phyloP scores from a whole-genome alignment of 2,797 vertebrate genomes.

The Todus mexicanus region DNA sequence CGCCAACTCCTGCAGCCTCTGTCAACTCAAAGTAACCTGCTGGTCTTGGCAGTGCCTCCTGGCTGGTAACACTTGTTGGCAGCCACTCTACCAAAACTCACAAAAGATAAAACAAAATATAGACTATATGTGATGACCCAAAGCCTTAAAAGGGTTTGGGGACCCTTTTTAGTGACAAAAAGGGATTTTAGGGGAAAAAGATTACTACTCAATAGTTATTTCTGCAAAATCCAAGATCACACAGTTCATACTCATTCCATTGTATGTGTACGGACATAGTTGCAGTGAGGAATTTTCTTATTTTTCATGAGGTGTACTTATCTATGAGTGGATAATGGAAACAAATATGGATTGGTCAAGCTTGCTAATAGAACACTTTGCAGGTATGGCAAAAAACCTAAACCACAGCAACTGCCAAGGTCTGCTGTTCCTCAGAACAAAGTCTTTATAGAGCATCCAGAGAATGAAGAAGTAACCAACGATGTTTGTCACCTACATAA shows the following conservation, averaged over 20 bases:
- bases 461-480: neutral
- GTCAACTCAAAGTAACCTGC: neutral
- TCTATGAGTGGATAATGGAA: neutral
- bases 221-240: neutral
- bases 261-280: no score
- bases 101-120: neutral
- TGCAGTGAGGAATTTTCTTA: no score
- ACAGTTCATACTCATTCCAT: neutral
- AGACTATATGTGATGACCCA: neutral
- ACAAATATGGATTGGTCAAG: neutral
- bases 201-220: neutral
- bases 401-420: neutral
- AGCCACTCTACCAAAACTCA: neutral
- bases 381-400: neutral
- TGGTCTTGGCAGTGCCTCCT: neutral
- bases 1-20: neutral
- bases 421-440: neutral
- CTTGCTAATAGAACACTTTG: neutral
- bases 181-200: neutral
- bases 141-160: neutral
- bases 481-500: neutral
- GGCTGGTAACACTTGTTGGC: neutral
- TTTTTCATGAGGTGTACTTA: neutral
- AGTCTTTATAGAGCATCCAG: neutral
- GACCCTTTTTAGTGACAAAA: neutral